Percentiles rank a stretch among this genome's conserved stretches.
These are phyloP conservation scores for Scatophagus argus DNA, from an alignment of 2,113 vertebrate genomes.

Conservation along the genomic window DNA sequence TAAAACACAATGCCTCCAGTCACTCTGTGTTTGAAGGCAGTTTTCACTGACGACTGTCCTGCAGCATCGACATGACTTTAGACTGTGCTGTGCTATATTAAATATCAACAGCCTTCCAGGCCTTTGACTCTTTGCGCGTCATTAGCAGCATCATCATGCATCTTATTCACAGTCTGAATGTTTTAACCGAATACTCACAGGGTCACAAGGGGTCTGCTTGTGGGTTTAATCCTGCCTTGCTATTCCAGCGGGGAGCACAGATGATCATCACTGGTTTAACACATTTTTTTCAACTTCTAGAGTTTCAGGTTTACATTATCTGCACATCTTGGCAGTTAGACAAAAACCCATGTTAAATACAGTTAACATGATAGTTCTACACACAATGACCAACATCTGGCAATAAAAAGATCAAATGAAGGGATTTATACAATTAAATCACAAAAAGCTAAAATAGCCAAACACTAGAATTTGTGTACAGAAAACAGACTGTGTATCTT, in stretches of 20 bases:
- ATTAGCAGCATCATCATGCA: background rate
- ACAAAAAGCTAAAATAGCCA: too few species aligned
- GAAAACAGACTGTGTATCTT: background rate
- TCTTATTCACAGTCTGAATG: background rate
- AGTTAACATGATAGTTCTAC: background rate
- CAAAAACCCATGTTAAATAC: background rate
- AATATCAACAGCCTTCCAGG: slow-evolving; percentile 72
- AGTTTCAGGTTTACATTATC: background rate
- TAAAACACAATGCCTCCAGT: background rate
- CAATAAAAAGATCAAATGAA: background rate
- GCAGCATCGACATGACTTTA: slow-evolving; percentile 71
- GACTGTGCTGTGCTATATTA: slow-evolving; percentile 72
- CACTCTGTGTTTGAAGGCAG: slow-evolving; percentile 43
- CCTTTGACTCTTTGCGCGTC: slow-evolving; percentile 43
- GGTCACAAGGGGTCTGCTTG: background rate
- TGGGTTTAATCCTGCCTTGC: background rate
- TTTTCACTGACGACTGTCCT: slow-evolving; percentile 49
- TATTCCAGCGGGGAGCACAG: background rate
- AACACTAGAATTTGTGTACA: background rate
- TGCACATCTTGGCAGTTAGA: background rate
- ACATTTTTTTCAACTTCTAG: background rate
- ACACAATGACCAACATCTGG: background rate
- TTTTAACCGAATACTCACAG: background rate
- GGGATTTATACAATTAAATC: too few species aligned
- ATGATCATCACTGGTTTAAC: background rate